phyloP scores from a whole-genome alignment of 2,113 vertebrate species.

The Toxotes jaculatrix region DNA sequence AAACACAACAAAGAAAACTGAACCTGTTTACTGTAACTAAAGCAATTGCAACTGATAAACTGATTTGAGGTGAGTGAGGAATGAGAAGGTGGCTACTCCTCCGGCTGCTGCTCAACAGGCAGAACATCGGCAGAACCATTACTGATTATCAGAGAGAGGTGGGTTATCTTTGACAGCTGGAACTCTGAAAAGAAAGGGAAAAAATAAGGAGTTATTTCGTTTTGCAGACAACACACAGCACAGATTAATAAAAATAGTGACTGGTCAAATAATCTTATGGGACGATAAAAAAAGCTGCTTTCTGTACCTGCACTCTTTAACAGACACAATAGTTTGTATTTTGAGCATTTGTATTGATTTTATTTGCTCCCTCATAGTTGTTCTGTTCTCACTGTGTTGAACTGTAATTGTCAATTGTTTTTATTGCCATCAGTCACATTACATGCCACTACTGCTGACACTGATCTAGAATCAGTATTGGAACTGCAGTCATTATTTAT shows the following conservation, averaged over 20 bases:
- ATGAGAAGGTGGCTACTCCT: slow-evolving; percentile 22
- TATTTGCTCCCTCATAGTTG: too few species aligned
- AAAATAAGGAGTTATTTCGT: not conserved
- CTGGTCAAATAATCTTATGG: not conserved
- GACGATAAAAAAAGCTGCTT: too few species aligned
- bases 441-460: too few species aligned
- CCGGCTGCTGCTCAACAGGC: not conserved
- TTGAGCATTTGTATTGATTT: too few species aligned
- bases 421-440: too few species aligned
- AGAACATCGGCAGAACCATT: slow-evolving; percentile 34
- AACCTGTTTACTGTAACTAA: not conserved
- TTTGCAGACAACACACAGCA: not conserved
- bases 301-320: too few species aligned
- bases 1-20: slow-evolving; percentile 16
- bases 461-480: too few species aligned
- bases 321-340: too few species aligned
- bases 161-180: slow-evolving; percentile 55
- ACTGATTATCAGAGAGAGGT: slow-evolving; percentile 58
- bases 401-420: too few species aligned
- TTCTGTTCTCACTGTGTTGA: too few species aligned
- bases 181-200: slow-evolving; percentile 26
- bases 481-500: too few species aligned
- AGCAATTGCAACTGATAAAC: not conserved
- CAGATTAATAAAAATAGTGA: not conserved
- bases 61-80: not conserved